These are phyloP conservation scores for Oligia latruncula DNA, from an alignment of 2,888 invertebrate genomes.

Conservation along the genomic window DNA sequence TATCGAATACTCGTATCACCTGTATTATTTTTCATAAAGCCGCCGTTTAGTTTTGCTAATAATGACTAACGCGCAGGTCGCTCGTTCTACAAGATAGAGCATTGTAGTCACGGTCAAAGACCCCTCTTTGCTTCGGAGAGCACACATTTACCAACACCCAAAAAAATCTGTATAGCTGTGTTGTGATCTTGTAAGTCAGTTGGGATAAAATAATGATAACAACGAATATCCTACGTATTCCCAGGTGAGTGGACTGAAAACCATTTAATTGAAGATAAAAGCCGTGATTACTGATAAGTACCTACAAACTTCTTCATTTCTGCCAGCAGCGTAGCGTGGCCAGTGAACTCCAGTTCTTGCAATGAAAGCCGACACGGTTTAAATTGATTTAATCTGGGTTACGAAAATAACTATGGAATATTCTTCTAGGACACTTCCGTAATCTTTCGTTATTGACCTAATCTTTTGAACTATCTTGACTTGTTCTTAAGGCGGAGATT, in stretches of 20 bases:
- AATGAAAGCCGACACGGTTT: background rate
- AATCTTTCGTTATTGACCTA: background rate
- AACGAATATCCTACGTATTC: background rate
- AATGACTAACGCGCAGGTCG: background rate
- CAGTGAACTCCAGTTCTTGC: background rate
- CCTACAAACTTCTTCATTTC: background rate
- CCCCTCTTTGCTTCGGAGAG: slow-evolving; percentile 24
- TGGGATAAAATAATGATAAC: slow-evolving; percentile 18
- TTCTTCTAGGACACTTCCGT: background rate
- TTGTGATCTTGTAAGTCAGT: slow-evolving; percentile 11
- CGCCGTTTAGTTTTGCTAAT: background rate
- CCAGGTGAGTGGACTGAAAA: slow-evolving; percentile 21
- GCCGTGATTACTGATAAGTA: background rate
- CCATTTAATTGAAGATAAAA: background rate
- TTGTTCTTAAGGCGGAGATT: too few species aligned
- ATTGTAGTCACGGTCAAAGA: slow-evolving; percentile 36
- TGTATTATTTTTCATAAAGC: slow-evolving; percentile 12
- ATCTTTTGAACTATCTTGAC: background rate
- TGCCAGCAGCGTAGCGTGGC: background rate
- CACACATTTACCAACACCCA: background rate
- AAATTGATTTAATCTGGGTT: background rate
- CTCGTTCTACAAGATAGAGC: slow-evolving; percentile 17
- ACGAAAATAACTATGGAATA: background rate
- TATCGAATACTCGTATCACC: slow-evolving; percentile 5
- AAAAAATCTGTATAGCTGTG: slow-evolving; percentile 3